Percentiles rank a stretch among this genome's conserved stretches.
Evolutionary conservation across 2,113 vertebrate genomes (phyloP).

Genomic region (Semicossyphus pulcher): DNA sequence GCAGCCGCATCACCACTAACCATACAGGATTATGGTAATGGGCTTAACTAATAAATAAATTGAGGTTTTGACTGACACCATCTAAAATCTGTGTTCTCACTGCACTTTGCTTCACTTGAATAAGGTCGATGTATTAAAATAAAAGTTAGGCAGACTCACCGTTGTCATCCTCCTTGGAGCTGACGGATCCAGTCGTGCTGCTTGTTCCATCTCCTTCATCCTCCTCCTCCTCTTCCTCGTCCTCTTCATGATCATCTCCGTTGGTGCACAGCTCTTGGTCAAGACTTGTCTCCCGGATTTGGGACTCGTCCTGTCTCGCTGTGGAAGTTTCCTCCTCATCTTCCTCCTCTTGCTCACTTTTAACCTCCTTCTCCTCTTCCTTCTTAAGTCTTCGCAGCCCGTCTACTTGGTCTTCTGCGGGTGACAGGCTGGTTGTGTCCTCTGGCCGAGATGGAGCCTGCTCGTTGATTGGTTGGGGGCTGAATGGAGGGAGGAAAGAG

Average conservation of each 20-base stretch:
- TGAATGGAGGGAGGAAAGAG: constrained; percentile 80
- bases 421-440: constrained; percentile 2
- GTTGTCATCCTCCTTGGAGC: constrained; percentile 81
- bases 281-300: constrained; percentile 57
- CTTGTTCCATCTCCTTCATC: constrained; percentile 78
- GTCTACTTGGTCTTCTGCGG: constrained; percentile 57
- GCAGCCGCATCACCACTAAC: constrained; percentile 11
- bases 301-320: constrained; percentile 61
- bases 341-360: constrained; percentile 48
- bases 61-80: background rate
- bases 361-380: constrained; percentile 62
- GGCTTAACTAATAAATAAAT: constrained; percentile 5
- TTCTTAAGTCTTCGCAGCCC: constrained; percentile 31
- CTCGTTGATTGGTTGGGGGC: constrained; percentile 26
- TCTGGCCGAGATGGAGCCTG: constrained; percentile 22
- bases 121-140: background rate
- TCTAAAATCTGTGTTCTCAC: background rate
- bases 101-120: too few relatives aligned
- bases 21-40: constrained; percentile 1
- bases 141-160: constrained; percentile 82
- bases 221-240: constrained; percentile 73
- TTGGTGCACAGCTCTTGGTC: constrained; percentile 72
- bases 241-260: constrained; percentile 60
- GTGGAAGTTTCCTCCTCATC: constrained; percentile 73
- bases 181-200: constrained; percentile 73